Evolutionary conservation across 2,797 vertebrate species (phyloP).

Genomic region (Pelochelys cantorii): DNA sequence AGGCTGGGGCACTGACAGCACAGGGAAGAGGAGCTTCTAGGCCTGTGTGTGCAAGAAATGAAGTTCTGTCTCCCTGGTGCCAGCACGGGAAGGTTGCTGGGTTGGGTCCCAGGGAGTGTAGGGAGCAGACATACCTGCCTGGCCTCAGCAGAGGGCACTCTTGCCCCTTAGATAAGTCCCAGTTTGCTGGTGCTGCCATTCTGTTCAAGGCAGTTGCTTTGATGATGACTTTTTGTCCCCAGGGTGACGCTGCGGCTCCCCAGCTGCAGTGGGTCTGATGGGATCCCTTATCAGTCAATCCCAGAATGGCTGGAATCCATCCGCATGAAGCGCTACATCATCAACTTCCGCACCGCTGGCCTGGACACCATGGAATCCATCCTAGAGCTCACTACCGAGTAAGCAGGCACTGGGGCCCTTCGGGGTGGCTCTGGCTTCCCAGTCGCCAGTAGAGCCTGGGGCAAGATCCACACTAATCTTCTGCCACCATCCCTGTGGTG

Average conservation of each 20-base stretch:
- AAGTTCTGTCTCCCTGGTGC: neutral
- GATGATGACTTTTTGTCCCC: neutral
- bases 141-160: neutral
- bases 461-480: neutral
- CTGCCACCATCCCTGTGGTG: neutral
- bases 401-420: slow-evolving; percentile 32
- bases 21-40: neutral
- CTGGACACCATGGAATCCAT: slow-evolving; percentile 93
- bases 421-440: fast-evolving
- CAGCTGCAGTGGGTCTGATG: slow-evolving; percentile 83
- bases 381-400: slow-evolving; percentile 84
- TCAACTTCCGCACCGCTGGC: slow-evolving; percentile 92
- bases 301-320: slow-evolving; percentile 93
- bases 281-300: slow-evolving; percentile 85
- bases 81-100: neutral
- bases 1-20: neutral
- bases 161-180: neutral
- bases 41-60: neutral
- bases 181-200: neutral
- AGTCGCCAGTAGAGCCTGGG: neutral
- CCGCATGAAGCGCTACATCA: slow-evolving; percentile 94
- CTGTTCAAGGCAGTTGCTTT: neutral
- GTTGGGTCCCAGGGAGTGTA: neutral
- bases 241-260: slow-evolving; percentile 84
- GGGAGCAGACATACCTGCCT: neutral